Conservation (phyloP, 2,888 invertebrate genomes). For the Lochmaea capreae region DNA sequence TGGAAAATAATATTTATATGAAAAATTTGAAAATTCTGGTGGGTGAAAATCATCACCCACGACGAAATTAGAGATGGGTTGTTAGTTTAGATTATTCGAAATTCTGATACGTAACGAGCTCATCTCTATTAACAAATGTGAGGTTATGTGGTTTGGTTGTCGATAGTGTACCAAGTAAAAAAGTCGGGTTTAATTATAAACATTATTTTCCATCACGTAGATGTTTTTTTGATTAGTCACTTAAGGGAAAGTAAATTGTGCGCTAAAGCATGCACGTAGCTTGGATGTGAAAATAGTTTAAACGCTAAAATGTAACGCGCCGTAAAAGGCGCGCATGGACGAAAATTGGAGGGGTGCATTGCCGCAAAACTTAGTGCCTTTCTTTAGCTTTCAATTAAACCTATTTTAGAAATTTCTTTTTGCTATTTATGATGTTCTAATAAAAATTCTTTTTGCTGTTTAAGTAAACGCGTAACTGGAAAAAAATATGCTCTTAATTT, state of each 20-base stretch:
- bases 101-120: too few species aligned
- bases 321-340: constrained; percentile 58
- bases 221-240: constrained; percentile 23
- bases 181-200: neutral
- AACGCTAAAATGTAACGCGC: constrained; percentile 43
- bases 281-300: constrained; percentile 53
- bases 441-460: constrained; percentile 57
- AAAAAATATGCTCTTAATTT: constrained; percentile 32
- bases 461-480: constrained; percentile 26
- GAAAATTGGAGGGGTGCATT: constrained; percentile 66
- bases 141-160: neutral
- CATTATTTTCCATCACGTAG: constrained; percentile 25
- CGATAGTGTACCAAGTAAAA: neutral
- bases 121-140: neutral
- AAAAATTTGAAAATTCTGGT: neutral
- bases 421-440: constrained; percentile 58
- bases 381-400: constrained; percentile 56
- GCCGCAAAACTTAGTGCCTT: constrained; percentile 64
- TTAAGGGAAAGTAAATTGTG: constrained; percentile 46
- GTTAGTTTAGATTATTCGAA: too few species aligned
- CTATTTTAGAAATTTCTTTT: constrained; percentile 48
- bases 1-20: constrained; percentile 24
- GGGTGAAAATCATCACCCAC: neutral
- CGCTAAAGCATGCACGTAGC: constrained; percentile 59
- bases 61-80: too few species aligned